Conservation (phyloP, 2,113 vertebrate genomes). For the Bucco capensis region DNA sequence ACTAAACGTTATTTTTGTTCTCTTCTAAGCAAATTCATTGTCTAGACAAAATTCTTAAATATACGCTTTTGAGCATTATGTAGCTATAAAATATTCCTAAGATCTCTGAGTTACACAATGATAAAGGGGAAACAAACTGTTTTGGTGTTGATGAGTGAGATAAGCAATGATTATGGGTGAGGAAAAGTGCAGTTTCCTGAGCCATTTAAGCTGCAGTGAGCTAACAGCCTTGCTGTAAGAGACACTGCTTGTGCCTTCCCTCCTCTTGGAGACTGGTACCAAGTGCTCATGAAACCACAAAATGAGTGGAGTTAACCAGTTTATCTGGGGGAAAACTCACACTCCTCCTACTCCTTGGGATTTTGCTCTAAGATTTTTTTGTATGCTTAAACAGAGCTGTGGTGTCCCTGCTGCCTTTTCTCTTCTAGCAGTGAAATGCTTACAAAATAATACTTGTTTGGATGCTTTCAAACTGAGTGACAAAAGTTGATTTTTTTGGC, state of each 20-base stretch:
- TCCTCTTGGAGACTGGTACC: not conserved
- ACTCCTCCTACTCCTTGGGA: not conserved
- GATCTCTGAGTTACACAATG: not conserved
- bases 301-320: rapidly evolving
- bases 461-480: not conserved
- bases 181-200: not conserved
- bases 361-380: not conserved
- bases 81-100: not conserved
- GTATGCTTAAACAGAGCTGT: not conserved
- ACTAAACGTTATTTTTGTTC: not conserved
- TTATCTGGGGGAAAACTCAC: not conserved
- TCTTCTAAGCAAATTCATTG: not conserved
- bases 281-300: not conserved
- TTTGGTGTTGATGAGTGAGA: not conserved
- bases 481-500: not conserved
- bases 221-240: not conserved
- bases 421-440: not conserved
- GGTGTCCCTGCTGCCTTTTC: not conserved
- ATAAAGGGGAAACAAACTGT: not conserved
- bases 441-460: not conserved
- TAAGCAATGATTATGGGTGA: not conserved
- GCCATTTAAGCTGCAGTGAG: not conserved
- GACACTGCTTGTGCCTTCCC: rapidly evolving
- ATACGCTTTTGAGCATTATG: rapidly evolving
- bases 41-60: not conserved